Evolutionary conservation across 2,113 vertebrate genomes (phyloP).

Genomic region (Scalopus aquaticus): DNA sequence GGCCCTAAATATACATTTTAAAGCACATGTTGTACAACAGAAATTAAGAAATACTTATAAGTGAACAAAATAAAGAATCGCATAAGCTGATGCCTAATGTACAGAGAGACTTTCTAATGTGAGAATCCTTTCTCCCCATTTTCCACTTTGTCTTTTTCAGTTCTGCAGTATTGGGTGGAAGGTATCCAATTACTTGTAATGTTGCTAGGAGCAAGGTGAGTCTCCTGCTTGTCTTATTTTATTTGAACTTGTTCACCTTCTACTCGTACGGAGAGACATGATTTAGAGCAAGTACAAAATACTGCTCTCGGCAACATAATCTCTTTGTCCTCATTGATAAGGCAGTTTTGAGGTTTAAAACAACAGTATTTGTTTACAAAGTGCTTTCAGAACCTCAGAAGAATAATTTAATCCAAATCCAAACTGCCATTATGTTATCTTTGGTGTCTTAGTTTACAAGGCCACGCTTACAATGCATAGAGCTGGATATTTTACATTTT

Average conservation of each 20-base stretch:
- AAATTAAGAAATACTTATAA: not conserved
- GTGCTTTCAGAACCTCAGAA: slow-evolving; percentile 27
- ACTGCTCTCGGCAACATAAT: not conserved
- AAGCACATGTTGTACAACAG: not conserved
- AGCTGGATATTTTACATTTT: slow-evolving; percentile 47
- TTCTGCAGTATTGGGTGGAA: not conserved
- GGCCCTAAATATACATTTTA: not conserved
- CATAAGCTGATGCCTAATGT: not conserved
- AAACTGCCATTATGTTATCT: slow-evolving; percentile 27
- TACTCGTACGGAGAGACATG: not conserved
- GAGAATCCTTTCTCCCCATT: not conserved
- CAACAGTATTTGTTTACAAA: not conserved
- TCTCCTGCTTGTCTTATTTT: not conserved
- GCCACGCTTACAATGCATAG: not conserved
- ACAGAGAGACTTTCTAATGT: not conserved
- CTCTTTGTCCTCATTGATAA: slow-evolving; percentile 32
- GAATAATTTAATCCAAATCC: not conserved
- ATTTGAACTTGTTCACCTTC: not conserved
- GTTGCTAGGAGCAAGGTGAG: not conserved
- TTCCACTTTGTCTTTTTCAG: not conserved
- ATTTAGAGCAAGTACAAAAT: slow-evolving; percentile 33
- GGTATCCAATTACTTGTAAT: not conserved
- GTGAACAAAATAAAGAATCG: not conserved
- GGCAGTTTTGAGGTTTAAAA: not conserved
- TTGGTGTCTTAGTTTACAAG: slow-evolving; percentile 3